Evolutionary conservation across 2,888 invertebrate species (phyloP).

Genomic region (Hemithea aestivaria): DNA sequence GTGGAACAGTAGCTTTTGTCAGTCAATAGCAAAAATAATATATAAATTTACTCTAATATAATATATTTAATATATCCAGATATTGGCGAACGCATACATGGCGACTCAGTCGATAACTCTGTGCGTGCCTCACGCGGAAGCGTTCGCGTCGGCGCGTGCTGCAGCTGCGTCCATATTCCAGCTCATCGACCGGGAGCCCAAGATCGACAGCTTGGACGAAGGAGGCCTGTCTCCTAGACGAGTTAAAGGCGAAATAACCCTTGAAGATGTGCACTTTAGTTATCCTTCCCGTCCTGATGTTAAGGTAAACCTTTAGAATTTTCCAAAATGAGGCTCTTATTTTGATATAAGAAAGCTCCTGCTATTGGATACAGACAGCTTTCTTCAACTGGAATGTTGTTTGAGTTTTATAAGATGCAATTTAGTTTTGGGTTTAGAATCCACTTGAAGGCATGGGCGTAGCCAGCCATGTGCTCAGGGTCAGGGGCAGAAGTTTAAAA

Average conservation of each 20-base stretch:
- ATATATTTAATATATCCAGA: conserved; percentile 50
- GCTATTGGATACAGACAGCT: no score
- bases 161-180: conserved; percentile 86
- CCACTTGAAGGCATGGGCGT: no score
- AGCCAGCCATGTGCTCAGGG: no score
- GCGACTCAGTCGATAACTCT: conserved; percentile 88
- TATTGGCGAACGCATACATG: conserved; percentile 86
- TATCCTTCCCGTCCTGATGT: conserved; percentile 89
- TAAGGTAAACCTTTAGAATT: conserved; percentile 60
- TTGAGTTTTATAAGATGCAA: no score
- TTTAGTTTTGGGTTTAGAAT: no score
- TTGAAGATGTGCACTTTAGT: conserved; percentile 84
- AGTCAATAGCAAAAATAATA: no score
- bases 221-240: conserved; percentile 79
- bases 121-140: conserved; percentile 86
- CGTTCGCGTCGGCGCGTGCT: conserved; percentile 85
- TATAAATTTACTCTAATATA: no score
- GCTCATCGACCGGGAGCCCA: conserved; percentile 84
- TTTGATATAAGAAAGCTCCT: no score
- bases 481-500: no score
- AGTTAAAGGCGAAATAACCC: conserved; percentile 83
- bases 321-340: no score
- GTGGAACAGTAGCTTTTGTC: no score
- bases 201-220: conserved; percentile 83
- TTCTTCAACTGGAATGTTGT: no score